Evolutionary conservation across 2,888 invertebrate genomes (phyloP), one percentile per base, ranked within the genome.

Genomic region (Tyria jacobaeae): DNA sequence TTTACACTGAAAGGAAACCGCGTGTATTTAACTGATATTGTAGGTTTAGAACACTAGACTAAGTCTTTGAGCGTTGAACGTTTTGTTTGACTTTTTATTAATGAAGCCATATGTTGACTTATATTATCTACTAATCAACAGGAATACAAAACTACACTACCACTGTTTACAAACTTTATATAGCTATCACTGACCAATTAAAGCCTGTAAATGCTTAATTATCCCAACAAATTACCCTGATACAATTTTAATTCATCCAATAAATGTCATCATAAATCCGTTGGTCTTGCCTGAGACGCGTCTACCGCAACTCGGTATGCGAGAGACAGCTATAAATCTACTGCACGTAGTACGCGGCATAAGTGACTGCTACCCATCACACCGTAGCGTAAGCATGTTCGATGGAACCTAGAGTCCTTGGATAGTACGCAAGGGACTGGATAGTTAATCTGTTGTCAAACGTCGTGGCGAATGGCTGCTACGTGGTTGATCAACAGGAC

Each of bases 251-350:
- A 85, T 81, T 84, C 79, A 66, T 71, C 77, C 79, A 82, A 86
- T 86, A 84, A 82, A 83, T 80, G 87, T 87, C 85, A 78, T 80
- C 77, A 87, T 88, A 88, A 87, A 88, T 87, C 83, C 75, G 73
- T 58, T 74, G 79, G 82, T 85, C 81, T 82, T 79, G 75, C 60
- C 75, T 78, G 80, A 81, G 84, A 82, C 80, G 82, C 79, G 84
- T 81, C 81, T 78, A 76, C 76, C 81, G 78, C 76, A 80, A 53
- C 51, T 76, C 79, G 80, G 83, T 85, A 73, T 85, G 84, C 82
- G 82, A 81, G 79, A 85, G 85, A 83, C 84, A 81, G 73, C 84
- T 65, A 90, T 91, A 91, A 91, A 91, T 91, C 88, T 86, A 69
- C 79, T 73, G 85, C 73, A 74, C 76, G 81, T 75, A 76, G 78